Evolutionary conservation across 2,888 invertebrate species (phyloP), one percentile per base, ranked within the genome.

Genomic region (Melanophora roralis): DNA sequence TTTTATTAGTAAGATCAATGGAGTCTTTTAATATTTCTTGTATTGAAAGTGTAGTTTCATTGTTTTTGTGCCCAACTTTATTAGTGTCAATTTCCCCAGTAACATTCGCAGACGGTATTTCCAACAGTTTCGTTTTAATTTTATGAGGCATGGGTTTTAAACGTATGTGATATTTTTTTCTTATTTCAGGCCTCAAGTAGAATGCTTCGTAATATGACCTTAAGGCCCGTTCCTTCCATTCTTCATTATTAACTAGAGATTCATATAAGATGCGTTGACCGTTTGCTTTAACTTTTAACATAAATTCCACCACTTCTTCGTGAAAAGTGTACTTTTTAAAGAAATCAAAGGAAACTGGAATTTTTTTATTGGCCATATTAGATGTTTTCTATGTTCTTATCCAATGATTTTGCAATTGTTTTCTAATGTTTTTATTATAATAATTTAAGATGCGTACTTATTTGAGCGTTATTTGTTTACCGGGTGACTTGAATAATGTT

Each of bases 111-210:
- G 27, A 27, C 6, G 77, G 34, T 69, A 55, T 77, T 60, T 14
- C 7, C n/a, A 82, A 62, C 5, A 82, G 45, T 36, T 32, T 71
- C 7, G 77, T 62, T 47, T 64, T 77, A 16, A 77, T 43, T 34
- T 62, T 43, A 14, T 43, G 57, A n/a, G 82, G 73, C 34, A 57
- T 53, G 19, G 79, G 47, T 19, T 77, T 82, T 2, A 82, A 7
- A 12, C 57, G 69, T 53, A 82, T 68, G 36, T 74, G 76, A 27
- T 40, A 74, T 32, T 32, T 55, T 23, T 67, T 7, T 2, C 82
- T 55, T 32, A 79, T 68, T 55, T 53, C 9, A 8, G 82, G 79
- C 16, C n/a, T 36, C 8, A 59, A 47, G 32, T 82, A 82, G 9
- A 77, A 82, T 0, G 74, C 55, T 47, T 74, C 45, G 38, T 77